Evolutionary conservation across 1,140 invertebrate species (phyloP).

Genomic region (Zelostemma sp.): DNA sequence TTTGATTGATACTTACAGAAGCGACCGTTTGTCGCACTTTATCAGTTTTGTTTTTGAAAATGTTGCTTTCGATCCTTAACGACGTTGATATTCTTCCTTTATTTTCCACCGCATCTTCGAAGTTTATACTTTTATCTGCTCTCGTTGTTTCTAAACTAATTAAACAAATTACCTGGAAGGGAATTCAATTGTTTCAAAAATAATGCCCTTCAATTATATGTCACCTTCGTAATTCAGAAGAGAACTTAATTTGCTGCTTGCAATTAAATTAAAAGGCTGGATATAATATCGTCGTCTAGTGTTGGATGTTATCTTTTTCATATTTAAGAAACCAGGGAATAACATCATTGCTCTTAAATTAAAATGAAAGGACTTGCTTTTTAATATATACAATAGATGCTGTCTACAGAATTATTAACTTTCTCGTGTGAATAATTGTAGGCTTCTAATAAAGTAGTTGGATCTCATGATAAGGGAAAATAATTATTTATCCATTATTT

Average conservation of each 20-base stretch:
- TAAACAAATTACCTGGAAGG: slow-evolving; percentile 30
- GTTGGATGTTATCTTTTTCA: slow-evolving; percentile 12
- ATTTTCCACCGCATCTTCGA: slow-evolving; percentile 36
- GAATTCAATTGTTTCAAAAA: neutral
- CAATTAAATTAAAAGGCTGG: slow-evolving; percentile 7
- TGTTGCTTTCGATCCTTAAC: slow-evolving; percentile 54
- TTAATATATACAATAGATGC: slow-evolving; percentile 21
- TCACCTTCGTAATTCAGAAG: no score
- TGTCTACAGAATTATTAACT: slow-evolving; percentile 33
- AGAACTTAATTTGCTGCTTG: neutral
- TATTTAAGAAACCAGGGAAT: slow-evolving; percentile 34
- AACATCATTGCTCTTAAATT: slow-evolving; percentile 23
- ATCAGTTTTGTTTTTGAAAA: slow-evolving; percentile 67
- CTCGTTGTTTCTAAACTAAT: slow-evolving; percentile 16
- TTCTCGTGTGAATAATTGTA: slow-evolving; percentile 29
- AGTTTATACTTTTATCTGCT: slow-evolving; percentile 36
- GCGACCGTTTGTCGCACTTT: slow-evolving; percentile 48
- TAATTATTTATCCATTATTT: slow-evolving; percentile 15
- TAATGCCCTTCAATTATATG: no score
- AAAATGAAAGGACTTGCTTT: slow-evolving; percentile 10
- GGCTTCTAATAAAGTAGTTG: slow-evolving; percentile 11
- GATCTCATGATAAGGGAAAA: neutral
- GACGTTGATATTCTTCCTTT: slow-evolving; percentile 65
- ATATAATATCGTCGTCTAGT: slow-evolving; percentile 8
- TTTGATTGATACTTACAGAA: slow-evolving; percentile 32